Evolutionary conservation across 2,113 vertebrate genomes (phyloP).

Genomic region (Mystacornis crossleyi): DNA sequence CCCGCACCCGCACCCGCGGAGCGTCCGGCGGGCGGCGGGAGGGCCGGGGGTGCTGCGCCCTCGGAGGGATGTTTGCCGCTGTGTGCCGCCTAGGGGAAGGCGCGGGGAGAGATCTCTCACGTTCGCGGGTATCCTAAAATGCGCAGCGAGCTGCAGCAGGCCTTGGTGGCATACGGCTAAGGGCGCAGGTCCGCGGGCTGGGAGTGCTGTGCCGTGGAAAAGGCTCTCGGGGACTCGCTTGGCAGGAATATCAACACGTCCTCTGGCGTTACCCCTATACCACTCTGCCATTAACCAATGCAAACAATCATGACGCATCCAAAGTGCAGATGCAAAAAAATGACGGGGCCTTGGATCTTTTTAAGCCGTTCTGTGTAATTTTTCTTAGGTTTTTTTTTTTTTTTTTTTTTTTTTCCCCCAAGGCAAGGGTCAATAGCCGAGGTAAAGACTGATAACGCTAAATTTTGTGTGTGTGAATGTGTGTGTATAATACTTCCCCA

Average conservation of each 20-base stretch:
- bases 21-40: background rate
- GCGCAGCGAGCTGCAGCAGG: fast-evolving
- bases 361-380: background rate
- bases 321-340: background rate
- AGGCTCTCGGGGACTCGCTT: background rate
- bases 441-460: background rate
- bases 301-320: background rate
- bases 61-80: background rate
- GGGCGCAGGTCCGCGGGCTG: background rate
- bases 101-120: fast-evolving
- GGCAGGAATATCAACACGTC: background rate
- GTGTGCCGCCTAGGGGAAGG: background rate
- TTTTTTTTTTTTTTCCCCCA: background rate
- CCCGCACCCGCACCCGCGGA: background rate
- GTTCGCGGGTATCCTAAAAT: background rate
- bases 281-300: background rate
- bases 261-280: background rate
- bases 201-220: background rate
- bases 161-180: fast-evolving
- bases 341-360: background rate
- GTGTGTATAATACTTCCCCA: background rate
- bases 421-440: background rate
- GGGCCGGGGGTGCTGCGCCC: background rate
- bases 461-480: background rate
- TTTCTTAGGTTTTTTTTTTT: no score